Evolutionary conservation across 2,797 vertebrate species (phyloP).

Genomic region (Rhinoraja longicauda): DNA sequence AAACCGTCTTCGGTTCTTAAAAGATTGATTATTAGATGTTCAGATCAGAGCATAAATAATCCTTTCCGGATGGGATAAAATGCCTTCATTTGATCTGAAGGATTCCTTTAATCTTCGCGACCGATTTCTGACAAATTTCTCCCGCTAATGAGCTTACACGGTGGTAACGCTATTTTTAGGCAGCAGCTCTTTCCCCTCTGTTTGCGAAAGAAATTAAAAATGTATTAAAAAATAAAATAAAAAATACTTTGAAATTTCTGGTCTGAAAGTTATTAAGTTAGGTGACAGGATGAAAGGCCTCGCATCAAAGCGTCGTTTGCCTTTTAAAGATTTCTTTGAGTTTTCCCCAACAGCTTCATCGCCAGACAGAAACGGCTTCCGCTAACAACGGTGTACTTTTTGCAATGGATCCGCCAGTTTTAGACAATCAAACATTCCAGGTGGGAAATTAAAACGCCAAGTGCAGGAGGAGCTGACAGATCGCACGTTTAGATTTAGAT

Average conservation of each 20-base stretch:
- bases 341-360: background rate
- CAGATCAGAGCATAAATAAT: background rate
- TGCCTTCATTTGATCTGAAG: constrained; percentile 11
- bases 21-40: background rate
- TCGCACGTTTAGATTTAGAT: too few species aligned
- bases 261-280: constrained; percentile 29
- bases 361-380: background rate
- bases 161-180: background rate
- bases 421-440: too few species aligned
- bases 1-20: background rate
- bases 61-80: background rate
- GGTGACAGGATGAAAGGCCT: constrained; percentile 14
- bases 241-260: constrained; percentile 11
- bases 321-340: background rate
- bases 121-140: constrained; percentile 2
- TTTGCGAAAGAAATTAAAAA: constrained; percentile 11
- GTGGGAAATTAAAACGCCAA: too few species aligned
- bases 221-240: background rate
- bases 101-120: constrained; percentile 21
- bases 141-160: background rate
- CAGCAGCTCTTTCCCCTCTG: background rate
- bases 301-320: background rate
- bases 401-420: background rate
- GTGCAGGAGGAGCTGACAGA: too few species aligned
- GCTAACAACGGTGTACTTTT: background rate